These are phyloP conservation scores for Diorhabda sublineata DNA, from an alignment of 1,140 invertebrate genomes.

Conservation along the genomic window DNA sequence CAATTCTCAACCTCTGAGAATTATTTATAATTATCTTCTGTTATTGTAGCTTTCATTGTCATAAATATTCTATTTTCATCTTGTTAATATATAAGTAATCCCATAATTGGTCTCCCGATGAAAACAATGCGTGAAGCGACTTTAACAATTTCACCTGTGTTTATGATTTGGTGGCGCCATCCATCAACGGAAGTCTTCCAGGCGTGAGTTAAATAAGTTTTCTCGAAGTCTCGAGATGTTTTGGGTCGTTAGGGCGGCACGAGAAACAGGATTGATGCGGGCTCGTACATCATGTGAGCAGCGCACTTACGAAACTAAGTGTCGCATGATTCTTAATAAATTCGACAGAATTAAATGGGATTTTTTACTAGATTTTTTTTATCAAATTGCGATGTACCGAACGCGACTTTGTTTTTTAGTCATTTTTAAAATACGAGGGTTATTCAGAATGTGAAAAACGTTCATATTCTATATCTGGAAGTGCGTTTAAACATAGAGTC, in stretches of 20 bases:
- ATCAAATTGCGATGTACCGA: neutral
- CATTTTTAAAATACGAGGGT: too few relatives aligned
- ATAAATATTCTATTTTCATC: too few relatives aligned
- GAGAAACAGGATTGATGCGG: slow-evolving; percentile 22
- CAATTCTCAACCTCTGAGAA: too few relatives aligned
- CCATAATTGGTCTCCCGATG: too few relatives aligned
- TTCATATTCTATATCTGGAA: too few relatives aligned
- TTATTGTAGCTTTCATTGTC: too few relatives aligned
- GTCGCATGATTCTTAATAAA: slow-evolving; percentile 14
- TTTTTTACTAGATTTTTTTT: slow-evolving; percentile 13
- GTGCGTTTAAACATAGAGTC: too few relatives aligned
- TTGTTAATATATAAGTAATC: too few relatives aligned
- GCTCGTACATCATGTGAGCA: slow-evolving; percentile 24
- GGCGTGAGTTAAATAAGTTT: slow-evolving; percentile 24
- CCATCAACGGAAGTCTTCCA: slow-evolving; percentile 16
- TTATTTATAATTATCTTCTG: too few relatives aligned
- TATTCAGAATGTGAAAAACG: too few relatives aligned
- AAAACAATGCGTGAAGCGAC: neutral
- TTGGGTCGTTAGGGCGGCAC: slow-evolving; percentile 20
- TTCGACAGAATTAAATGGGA: slow-evolving; percentile 13
- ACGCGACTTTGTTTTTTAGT: too few relatives aligned
- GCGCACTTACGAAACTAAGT: slow-evolving; percentile 12
- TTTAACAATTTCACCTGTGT: neutral
- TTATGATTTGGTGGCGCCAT: slow-evolving; percentile 13
- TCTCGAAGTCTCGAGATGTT: slow-evolving; percentile 18